Conservation (phyloP, 1,140 invertebrate species). For the Araneus ventricosus region DNA sequence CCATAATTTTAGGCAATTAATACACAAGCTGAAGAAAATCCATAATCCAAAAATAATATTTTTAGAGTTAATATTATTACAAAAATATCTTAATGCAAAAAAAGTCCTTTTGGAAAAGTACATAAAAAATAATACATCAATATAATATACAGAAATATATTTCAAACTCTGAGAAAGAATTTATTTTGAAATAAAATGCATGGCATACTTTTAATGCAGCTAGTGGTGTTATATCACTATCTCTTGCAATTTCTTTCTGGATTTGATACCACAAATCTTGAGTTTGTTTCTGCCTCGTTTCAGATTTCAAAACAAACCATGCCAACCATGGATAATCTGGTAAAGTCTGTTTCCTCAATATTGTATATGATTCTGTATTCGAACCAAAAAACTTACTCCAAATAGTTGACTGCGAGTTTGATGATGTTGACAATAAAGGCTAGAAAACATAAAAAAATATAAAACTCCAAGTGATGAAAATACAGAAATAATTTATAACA, state of each 20-base stretch:
- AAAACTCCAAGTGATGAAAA: not conserved
- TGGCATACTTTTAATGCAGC: slow-evolving; percentile 34
- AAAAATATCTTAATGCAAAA: no score
- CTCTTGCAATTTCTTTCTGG: slow-evolving; percentile 39
- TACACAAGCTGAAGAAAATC: no score
- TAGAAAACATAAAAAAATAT: slow-evolving; percentile 8
- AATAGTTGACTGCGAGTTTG: not conserved
- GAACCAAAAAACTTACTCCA: slow-evolving; percentile 29
- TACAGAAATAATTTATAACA: not conserved
- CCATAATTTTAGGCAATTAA: no score
- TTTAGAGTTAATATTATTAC: no score
- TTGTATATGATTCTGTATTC: slow-evolving; percentile 24
- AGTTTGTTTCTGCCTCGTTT: slow-evolving; percentile 49
- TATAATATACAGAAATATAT: no score
- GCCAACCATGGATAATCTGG: slow-evolving; percentile 65
- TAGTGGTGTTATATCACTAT: not conserved
- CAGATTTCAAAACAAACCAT: slow-evolving; percentile 51
- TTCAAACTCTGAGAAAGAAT: no score
- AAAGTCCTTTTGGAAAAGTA: no score
- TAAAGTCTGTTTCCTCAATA: slow-evolving; percentile 40
- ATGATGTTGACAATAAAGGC: slow-evolving; percentile 14
- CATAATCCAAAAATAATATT: no score
- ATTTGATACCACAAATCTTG: slow-evolving; percentile 61
- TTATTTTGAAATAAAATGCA: not conserved
- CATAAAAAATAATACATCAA: no score